Evolutionary conservation across 53 echinoderm and acorn worm genomes (phyloP), one percentile per base, ranked within the genome.

Genomic region (Holothuria leucospilota): DNA sequence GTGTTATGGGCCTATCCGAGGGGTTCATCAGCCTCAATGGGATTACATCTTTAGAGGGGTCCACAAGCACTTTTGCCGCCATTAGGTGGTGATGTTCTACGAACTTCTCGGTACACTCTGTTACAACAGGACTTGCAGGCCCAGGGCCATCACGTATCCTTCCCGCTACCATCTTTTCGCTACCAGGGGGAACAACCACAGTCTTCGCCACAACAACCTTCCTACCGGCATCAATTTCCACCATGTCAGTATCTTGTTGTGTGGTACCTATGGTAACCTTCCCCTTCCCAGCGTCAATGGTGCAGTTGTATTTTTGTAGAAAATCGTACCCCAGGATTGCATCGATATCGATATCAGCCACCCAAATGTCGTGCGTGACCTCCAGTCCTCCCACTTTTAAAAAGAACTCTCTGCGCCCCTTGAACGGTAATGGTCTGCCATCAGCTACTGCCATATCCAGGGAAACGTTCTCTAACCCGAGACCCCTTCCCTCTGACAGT

Each of bases 101-200:
- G 39, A 74, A 68, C 68, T 68, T 68, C 68, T 68, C 18, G 68
- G 14, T 68, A 25, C 68, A 16, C 25, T 68, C 68, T 68, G 24
- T 25, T 11, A 68, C 68, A 39, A 40, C 72, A 40, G 39, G 39
- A 38, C 21, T 40, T 40, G 38, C 72, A 13, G 72, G 29, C n/a
- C n/a, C n/a, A n/a, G n/a, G n/a, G n/a, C n/a, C n/a, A n/a, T n/a
- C n/a, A n/a, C n/a, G n/a, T n/a, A 72, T 40, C 13, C 72, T 34
- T 13, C 38, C 68, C 34, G 81, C 59, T 6, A 68, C 39, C 53
- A 80, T 81, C 69, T 58, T 59, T 29, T 63, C 81, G 29, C 69
- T 88, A 5, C 81, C 73, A 20, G 89, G 84, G 63, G 84, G 71
- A 28, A 89, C 62, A 38, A 84, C 39, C 8, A 52, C 82, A 27